Evolutionary conservation across 2,113 vertebrate species (phyloP), one percentile per base, ranked within the genome.

Genomic region (Coryphaenoides rupestris): DNA sequence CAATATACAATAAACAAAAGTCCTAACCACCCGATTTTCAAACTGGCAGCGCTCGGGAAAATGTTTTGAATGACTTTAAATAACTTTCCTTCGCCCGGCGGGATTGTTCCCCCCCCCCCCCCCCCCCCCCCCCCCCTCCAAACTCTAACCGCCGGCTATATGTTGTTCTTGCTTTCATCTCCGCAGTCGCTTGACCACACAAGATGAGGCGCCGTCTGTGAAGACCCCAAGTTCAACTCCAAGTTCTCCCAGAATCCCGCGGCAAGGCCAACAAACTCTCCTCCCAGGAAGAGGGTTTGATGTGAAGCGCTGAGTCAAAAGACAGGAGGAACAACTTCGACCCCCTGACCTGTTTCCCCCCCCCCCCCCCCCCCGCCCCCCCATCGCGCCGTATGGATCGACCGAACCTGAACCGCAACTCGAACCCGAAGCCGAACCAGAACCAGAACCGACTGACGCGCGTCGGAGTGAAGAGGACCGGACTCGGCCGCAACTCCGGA

Each of bases 161-260:
- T 70, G n/a, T 74, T 63, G 15, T 2, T 62, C 70, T 21, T 76
- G 70, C 76, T 74, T 5, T 77, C 0, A 80, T n/a, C 28, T 47
- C 60, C 58, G 54, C 68, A 87, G 85, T 56, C 75, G 67, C 64
- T 26, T 59, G 21, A 84, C 73, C 68, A 67, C 28, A 24, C 76
- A 87, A 74, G 80, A 81, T 68, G 78, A 70, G 33, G 76, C 80
- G 65, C 60, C 70, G 56, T 68, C 67, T 70, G 68, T 84, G 72
- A 81, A 0, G 61, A 72, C 24, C 76, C 15, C n/a, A 71, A 57
- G 62, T 70, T 78, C 69, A 73, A 66, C 23, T 46, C 23, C 71
- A 72, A n/a, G n/a, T n/a, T 68, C 55, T 26, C 12, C 54, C 65
- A 13, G 14, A 59, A 74, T 68, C 64, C 23, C 2, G 4, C 61